Evolutionary conservation across 2,797 vertebrate genomes (phyloP).

Genomic region (Sebastes variabilis): DNA sequence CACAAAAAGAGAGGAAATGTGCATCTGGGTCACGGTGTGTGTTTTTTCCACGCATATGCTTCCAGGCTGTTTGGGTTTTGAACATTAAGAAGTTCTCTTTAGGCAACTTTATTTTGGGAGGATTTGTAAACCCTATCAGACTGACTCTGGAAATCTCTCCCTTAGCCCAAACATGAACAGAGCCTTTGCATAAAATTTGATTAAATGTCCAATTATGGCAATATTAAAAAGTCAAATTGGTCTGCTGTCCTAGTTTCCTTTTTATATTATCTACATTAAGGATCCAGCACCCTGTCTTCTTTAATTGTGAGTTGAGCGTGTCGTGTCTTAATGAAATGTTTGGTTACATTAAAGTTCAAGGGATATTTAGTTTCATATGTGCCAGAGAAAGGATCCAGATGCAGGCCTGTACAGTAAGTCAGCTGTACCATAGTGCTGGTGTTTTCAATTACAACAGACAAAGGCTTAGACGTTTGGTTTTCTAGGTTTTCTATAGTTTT

Average conservation of each 20-base stretch:
- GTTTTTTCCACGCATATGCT: slow-evolving; percentile 6
- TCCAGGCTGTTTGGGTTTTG: not conserved
- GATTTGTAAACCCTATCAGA: not conserved
- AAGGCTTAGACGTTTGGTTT: not conserved
- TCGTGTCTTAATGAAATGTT: not conserved
- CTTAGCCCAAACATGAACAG: not conserved
- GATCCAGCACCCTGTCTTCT: not conserved
- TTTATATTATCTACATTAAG: not conserved
- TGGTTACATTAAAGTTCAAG: not conserved
- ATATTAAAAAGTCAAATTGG: not conserved
- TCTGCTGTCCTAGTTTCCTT: not conserved
- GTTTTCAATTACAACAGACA: slow-evolving; percentile 1
- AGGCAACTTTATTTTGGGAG: not conserved
- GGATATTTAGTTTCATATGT: not conserved
- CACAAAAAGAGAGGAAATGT: slow-evolving; percentile 14
- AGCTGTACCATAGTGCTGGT: not conserved
- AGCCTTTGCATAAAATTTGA: not conserved
- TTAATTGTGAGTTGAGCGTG: not conserved
- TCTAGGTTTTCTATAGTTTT: not conserved
- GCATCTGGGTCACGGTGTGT: slow-evolving; percentile 14
- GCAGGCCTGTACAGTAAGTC: not conserved
- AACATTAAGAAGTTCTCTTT: not conserved
- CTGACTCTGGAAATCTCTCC: not conserved
- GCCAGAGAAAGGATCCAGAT: slow-evolving; percentile 26
- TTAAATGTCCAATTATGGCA: not conserved